Evolutionary conservation across 2,797 vertebrate genomes (phyloP).

Genomic region (Botia kubotai): DNA sequence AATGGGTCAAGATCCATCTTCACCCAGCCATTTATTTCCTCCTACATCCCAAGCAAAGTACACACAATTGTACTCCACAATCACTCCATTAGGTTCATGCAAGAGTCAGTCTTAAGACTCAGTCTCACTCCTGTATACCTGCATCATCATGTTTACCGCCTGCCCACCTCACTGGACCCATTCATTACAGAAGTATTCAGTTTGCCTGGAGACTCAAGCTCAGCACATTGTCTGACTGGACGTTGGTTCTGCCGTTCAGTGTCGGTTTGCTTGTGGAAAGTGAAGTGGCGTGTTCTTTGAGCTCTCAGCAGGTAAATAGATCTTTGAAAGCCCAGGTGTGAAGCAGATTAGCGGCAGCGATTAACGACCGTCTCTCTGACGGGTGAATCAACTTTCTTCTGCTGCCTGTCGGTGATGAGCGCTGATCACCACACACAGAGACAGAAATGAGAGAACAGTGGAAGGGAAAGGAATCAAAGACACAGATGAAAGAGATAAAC

Average conservation of each 20-base stretch:
- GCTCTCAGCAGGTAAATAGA: conserved; percentile 47
- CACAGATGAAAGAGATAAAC: conserved; percentile 56
- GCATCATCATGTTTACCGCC: conserved; percentile 17
- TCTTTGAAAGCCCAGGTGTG: conserved; percentile 46
- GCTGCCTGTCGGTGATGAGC: conserved; percentile 31
- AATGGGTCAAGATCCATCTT: conserved; percentile 23
- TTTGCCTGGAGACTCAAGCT: conserved; percentile 25
- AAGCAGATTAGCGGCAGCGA: conserved; percentile 35
- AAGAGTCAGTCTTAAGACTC: conserved; percentile 25
- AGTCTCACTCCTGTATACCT: not conserved
- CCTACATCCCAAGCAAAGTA: conserved; percentile 37
- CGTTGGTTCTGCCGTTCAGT: not conserved
- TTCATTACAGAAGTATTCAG: conserved; percentile 43
- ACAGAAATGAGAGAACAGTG: conserved; percentile 54
- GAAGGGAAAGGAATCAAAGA: conserved; percentile 38
- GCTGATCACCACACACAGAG: conserved; percentile 44
- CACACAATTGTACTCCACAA: conserved; percentile 24
- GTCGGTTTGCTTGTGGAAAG: conserved; percentile 13
- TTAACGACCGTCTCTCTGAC: conserved; percentile 46
- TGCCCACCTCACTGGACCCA: conserved; percentile 8
- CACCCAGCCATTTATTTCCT: conserved; percentile 31
- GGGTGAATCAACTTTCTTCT: conserved; percentile 48
- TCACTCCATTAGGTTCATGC: conserved; percentile 13
- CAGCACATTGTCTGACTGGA: conserved; percentile 27
- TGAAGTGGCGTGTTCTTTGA: conserved; percentile 28